phyloP scores from a whole-genome alignment of 2,113 vertebrate genomes.

The Microtus ochrogaster region DNA sequence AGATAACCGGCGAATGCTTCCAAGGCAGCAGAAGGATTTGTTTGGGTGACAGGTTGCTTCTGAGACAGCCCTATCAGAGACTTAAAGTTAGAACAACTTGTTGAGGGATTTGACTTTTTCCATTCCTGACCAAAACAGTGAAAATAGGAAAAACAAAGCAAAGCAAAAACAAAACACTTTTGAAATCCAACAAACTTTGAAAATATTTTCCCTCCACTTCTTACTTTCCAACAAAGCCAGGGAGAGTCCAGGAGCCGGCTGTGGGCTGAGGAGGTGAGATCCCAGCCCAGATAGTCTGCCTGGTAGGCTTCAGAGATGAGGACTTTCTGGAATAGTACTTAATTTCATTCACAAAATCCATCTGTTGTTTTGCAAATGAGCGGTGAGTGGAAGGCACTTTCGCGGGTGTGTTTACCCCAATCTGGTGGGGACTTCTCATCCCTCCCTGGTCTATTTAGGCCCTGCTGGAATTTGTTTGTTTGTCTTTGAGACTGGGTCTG shows the following conservation, averaged over 20 bases:
- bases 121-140: neutral
- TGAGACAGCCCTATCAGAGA: neutral
- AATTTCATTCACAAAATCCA: neutral
- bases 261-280: accelerated
- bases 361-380: neutral
- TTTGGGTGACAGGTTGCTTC: neutral
- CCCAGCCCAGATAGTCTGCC: neutral
- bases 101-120: neutral
- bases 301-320: neutral
- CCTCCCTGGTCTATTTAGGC: neutral
- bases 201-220: too few relatives aligned
- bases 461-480: neutral
- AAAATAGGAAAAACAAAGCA: neutral
- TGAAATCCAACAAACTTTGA: neutral
- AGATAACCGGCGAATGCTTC: neutral
- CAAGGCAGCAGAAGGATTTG: neutral
- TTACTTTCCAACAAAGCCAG: neutral
- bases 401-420: neutral
- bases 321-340: neutral
- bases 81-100: too few relatives aligned
- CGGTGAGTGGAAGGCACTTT: neutral
- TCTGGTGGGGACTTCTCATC: neutral
- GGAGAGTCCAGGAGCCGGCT: too few relatives aligned
- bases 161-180: neutral
- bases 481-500: neutral